Evolutionary conservation across 2,797 vertebrate genomes (phyloP).

Genomic region (Anabas testudineus): DNA sequence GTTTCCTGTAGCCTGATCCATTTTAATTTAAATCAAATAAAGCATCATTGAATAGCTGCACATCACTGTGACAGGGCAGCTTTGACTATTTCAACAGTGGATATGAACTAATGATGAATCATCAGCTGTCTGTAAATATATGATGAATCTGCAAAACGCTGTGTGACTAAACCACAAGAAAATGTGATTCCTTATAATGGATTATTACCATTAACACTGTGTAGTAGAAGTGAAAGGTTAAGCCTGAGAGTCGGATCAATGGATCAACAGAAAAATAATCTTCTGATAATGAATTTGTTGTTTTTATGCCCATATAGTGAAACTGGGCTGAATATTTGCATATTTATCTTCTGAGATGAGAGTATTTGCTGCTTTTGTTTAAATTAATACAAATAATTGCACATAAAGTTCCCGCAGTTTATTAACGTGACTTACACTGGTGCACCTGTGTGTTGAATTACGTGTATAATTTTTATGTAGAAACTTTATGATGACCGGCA

Average conservation of each 20-base stretch:
- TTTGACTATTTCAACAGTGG: neutral
- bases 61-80: neutral
- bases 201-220: too few species aligned
- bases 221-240: too few species aligned
- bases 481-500: too few species aligned
- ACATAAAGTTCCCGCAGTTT: too few species aligned
- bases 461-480: too few species aligned
- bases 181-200: neutral
- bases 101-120: slow-evolving; percentile 44
- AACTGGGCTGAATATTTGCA: neutral
- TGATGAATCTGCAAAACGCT: slow-evolving; percentile 44
- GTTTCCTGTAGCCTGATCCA: too few species aligned
- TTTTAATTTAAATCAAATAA: neutral
- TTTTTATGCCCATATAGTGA: neutral
- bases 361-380: neutral
- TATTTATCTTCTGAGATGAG: neutral
- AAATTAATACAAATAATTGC: too few species aligned
- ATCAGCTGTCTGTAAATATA: slow-evolving; percentile 27
- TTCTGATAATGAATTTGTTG: neutral
- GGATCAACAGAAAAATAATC: too few species aligned
- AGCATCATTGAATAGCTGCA: neutral
- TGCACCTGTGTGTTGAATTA: too few species aligned
- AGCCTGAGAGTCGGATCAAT: too few species aligned
- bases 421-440: too few species aligned
- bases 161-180: neutral